Evolutionary conservation across 2,888 invertebrate genomes (phyloP).

Genomic region (Stenotaenia linearis): DNA sequence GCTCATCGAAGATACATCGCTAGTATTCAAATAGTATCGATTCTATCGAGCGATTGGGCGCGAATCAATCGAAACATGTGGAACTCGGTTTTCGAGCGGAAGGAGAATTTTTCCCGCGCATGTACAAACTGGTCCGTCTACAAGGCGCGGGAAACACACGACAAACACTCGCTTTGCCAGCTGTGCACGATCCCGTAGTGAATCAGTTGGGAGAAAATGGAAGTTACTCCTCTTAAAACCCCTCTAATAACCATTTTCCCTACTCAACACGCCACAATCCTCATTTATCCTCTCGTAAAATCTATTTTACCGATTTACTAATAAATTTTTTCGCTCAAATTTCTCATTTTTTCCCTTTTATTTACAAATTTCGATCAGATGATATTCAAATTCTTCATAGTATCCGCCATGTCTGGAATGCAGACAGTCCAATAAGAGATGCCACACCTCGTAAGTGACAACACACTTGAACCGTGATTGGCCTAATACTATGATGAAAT

Average conservation of each 20-base stretch:
- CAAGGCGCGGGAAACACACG: slow-evolving; percentile 45
- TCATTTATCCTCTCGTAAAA: not conserved
- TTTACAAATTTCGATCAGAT: not conserved
- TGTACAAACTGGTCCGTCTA: slow-evolving; percentile 40
- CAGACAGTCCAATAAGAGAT: slow-evolving; percentile 3
- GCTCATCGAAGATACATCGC: not conserved
- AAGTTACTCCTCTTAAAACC: not conserved
- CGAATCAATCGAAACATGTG: not conserved
- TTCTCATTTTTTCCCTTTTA: not conserved
- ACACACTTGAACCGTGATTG: not conserved
- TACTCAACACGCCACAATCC: too few species aligned
- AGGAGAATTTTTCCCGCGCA: not conserved
- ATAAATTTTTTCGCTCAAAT: not conserved
- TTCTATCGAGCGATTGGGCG: not conserved
- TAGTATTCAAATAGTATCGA: not conserved
- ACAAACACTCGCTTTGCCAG: slow-evolving; percentile 43
- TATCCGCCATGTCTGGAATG: slow-evolving; percentile 17
- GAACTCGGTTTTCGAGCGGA: slow-evolving; percentile 10
- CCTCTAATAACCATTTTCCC: not conserved
- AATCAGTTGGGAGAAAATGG: slow-evolving; percentile 42
- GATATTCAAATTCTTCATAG: slow-evolving; percentile 6
- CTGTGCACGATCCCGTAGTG: slow-evolving; percentile 42
- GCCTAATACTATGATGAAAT: too few species aligned
- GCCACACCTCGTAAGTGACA: not conserved
- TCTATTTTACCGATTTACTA: not conserved